A percentile compares a stretch with the other conserved stretches of the same genome.
Conservation (phyloP, 2,113 vertebrate genomes). For the Callopanchax toddi region DNA sequence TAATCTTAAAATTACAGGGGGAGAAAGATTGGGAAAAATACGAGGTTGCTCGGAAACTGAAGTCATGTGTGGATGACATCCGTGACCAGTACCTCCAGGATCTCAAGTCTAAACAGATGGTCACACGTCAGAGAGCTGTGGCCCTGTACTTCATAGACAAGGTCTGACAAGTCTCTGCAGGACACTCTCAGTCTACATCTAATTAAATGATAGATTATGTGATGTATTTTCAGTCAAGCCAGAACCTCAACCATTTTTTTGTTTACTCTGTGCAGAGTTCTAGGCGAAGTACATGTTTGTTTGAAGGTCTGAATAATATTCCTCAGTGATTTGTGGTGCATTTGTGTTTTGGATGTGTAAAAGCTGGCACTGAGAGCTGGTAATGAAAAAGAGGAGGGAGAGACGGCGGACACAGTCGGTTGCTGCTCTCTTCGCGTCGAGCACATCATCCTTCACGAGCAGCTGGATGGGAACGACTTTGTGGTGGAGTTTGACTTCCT, state of each 20-base stretch:
- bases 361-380: conserved; percentile 82
- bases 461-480: conserved; percentile 65
- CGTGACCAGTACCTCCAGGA: conserved; percentile 67
- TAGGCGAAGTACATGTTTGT: neutral
- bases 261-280: too few relatives aligned
- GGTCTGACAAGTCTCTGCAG: too few relatives aligned
- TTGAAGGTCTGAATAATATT: neutral
- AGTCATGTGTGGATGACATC: conserved; percentile 68
- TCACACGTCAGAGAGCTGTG: conserved; percentile 68
- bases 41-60: conserved; percentile 73
- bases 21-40: conserved; percentile 83
- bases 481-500: conserved; percentile 83
- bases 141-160: conserved; percentile 82
- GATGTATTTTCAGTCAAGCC: too few relatives aligned
- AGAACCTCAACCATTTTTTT: too few relatives aligned
- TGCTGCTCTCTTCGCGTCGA: conserved; percentile 83
- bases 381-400: conserved; percentile 83
- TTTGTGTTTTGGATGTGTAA: neutral
- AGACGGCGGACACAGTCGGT: conserved; percentile 81
- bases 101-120: conserved; percentile 78
- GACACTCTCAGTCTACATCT: neutral
- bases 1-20: conserved; percentile 42
- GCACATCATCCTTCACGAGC: conserved; percentile 78
- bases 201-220: too few relatives aligned
- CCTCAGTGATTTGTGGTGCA: conserved; percentile 1